Evolutionary conservation across 2,888 invertebrate genomes (phyloP), one percentile per base, ranked within the genome.

Genomic region (Campopleginae sp.): DNA sequence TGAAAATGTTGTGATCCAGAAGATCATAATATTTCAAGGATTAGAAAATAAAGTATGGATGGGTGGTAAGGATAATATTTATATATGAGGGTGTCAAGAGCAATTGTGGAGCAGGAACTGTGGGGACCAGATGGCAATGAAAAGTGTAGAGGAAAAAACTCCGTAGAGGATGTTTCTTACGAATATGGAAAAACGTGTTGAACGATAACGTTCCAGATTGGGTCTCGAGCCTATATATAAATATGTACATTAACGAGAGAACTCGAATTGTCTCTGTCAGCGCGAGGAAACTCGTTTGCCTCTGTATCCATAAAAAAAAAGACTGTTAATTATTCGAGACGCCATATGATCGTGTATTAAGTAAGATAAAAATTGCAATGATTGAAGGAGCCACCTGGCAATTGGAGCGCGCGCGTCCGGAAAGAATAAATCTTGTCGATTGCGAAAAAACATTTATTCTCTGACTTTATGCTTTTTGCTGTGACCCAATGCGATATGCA

Each of bases 171-270:
- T 61, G 44, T 27, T 42, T 77, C 54, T 63, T 75, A 63, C 38
- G 23, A 54, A 70, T 78, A 58, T 70, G 78, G 78, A 70, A 78
- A 78, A 70, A 78, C 77, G 66, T 54, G 77, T 77, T 27, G n/a
- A 38, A 44, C 42, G 46, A 23, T 44, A 48, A 31, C 14, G 61
- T 33, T 31, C 48, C 77, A 23, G 48, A 77, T 77, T 51, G 14
- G 8, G 27, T 19, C 42, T 61, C 63, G 23, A 19, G 42, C 23
- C 19, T 61, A n/a, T 42, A 10, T 48, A 23, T 44, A 44, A 44
- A 23, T 66, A 14, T 12, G 38, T 27, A 17, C 0, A 48, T 70
- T 33, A n/a, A 23, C 12, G 23, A 54, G 42, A 14, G 14, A 54
- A 5, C 33, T 72, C 14, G 54, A 2, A 54, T 54, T 17, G 54